Conservation (phyloP, 2,888 invertebrate genomes). For the Octodonta nipae region DNA sequence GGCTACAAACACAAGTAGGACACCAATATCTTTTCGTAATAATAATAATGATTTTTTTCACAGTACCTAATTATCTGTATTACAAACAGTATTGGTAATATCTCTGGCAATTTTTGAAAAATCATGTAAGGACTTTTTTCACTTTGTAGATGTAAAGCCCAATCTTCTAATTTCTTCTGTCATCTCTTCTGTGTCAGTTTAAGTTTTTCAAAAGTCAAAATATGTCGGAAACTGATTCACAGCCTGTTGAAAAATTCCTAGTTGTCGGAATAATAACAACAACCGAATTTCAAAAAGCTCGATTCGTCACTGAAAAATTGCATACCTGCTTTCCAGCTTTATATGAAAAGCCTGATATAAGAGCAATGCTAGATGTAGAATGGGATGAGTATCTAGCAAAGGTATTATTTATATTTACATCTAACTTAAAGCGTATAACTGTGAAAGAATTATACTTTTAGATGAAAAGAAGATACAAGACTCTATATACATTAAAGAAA, state of each 20-base stretch:
- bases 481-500: constrained; percentile 36
- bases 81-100: too few species aligned
- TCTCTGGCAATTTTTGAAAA: too few species aligned
- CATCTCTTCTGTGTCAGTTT: too few species aligned
- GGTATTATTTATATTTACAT: constrained; percentile 9
- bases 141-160: too few species aligned
- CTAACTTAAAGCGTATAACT: too few species aligned
- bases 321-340: constrained; percentile 23
- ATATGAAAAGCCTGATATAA: constrained; percentile 25
- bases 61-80: too few species aligned
- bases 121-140: too few species aligned
- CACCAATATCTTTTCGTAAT: too few species aligned
- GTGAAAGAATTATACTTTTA: constrained; percentile 9
- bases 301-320: constrained; percentile 23
- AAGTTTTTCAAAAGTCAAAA: too few species aligned
- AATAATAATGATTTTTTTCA: too few species aligned
- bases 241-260: constrained; percentile 16
- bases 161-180: too few species aligned
- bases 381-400: constrained; percentile 28
- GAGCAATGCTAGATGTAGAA: constrained; percentile 30
- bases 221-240: background rate
- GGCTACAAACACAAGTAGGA: too few species aligned
- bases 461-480: constrained; percentile 34
- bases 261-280: constrained; percentile 28
- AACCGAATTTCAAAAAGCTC: constrained; percentile 29